Conservation (phyloP, 1,140 invertebrate species). For the Zaprionus gabonicus region DNA sequence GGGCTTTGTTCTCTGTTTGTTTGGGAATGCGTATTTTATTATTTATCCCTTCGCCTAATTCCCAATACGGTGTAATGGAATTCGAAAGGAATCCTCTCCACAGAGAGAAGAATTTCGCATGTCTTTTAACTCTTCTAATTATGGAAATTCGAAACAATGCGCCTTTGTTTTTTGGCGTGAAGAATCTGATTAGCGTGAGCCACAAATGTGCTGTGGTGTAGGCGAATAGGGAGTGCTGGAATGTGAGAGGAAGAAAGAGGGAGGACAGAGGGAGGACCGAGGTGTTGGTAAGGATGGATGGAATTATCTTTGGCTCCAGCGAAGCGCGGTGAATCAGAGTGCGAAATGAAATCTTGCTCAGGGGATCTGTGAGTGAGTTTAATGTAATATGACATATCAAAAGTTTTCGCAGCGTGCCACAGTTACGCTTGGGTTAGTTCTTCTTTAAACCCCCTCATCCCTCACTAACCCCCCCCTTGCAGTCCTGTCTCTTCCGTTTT, state of each 20-base stretch:
- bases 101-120: neutral
- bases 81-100: neutral
- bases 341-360: neutral
- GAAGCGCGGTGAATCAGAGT: no score
- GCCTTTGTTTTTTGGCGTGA: neutral
- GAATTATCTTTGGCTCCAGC: no score
- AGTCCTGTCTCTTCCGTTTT: neutral
- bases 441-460: neutral
- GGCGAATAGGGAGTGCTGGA: neutral
- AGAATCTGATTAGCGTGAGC: constrained; percentile 6
- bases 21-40: constrained; percentile 9
- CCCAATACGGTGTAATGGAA: neutral
- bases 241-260: neutral
- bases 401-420: neutral
- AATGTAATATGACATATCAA: constrained; percentile 15
- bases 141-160: constrained; percentile 1
- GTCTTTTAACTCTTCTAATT: constrained; percentile 9
- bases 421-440: constrained; percentile 12
- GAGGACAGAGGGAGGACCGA: neutral
- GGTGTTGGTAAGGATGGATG: neutral
- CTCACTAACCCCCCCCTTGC: neutral
- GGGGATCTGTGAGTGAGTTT: constrained; percentile 7
- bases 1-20: neutral
- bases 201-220: neutral
- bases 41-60: constrained; percentile 20